phyloP scores from a whole-genome alignment of 2,113 vertebrate genomes.

The Amphiprion percula region DNA sequence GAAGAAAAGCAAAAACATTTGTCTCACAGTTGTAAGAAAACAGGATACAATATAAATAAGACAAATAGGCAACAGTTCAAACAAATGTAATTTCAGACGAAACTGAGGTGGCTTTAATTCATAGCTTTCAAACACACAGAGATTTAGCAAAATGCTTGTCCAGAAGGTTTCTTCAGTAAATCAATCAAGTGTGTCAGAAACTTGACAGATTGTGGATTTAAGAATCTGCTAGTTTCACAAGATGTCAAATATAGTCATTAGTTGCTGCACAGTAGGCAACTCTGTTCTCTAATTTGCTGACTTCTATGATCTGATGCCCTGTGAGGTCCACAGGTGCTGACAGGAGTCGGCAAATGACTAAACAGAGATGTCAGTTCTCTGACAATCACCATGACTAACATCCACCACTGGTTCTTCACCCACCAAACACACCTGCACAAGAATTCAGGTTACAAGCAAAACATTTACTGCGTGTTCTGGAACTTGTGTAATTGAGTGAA shows the following conservation, averaged over 20 bases:
- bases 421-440: slow-evolving; percentile 8
- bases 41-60: not conserved
- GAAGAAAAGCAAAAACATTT: not conserved
- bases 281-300: slow-evolving; percentile 59
- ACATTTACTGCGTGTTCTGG: slow-evolving; percentile 1
- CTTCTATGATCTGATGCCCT: slow-evolving; percentile 48
- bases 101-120: no score
- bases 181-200: not conserved
- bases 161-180: not conserved
- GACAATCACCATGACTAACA: slow-evolving; percentile 39
- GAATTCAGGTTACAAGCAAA: not conserved
- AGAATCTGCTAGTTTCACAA: slow-evolving; percentile 2
- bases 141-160: not conserved
- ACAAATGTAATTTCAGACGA: not conserved
- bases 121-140: not conserved
- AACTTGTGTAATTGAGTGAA: not conserved
- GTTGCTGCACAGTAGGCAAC: not conserved
- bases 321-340: slow-evolving; percentile 43
- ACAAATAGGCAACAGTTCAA: not conserved
- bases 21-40: not conserved
- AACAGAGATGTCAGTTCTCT: slow-evolving; percentile 38
- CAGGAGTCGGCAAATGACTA: slow-evolving; percentile 60
- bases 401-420: slow-evolving; percentile 6
- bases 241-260: slow-evolving; percentile 5
- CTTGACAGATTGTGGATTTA: not conserved